Evolutionary conservation across 2,797 vertebrate genomes (phyloP), one percentile per base, ranked within the genome.

Genomic region (Nothura maculosa): DNA sequence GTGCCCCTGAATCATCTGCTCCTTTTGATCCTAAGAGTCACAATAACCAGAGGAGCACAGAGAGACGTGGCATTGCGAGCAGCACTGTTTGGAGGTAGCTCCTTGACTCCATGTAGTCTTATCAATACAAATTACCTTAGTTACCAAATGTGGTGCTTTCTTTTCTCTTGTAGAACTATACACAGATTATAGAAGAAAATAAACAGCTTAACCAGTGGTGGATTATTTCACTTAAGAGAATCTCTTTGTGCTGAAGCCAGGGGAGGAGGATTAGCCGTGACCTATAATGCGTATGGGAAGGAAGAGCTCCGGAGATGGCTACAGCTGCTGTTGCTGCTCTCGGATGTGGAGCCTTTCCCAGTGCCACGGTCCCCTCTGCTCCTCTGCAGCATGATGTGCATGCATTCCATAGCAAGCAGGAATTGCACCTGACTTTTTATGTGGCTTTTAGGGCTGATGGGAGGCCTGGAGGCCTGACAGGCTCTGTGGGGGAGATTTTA

Each of bases 191-290:
- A 90, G 81, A 75, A 85, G 61, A 81, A 88, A 89, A 81, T 47
- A 87, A 96, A 77, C 63, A 77, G 67, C 24, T 96, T 91, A 67
- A 81, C 75, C 57, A 0, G 2, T 21, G 45, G 84, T 70, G 94
- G 89, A 92, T 96, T 95, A 92, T 75, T 95, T 96, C 6, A 34
- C 81, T 94, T 94, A 61, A 34, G 74, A 81, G 64, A 90, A 85
- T 89, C 61, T 76, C 88, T 96, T 92, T 96, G 93, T 96, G 92
- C 75, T 74, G 45, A 67, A 17, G 94, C 89, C 67, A 90, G 54
- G 66, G 61, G 32, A 92, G 72, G 82, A 92, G 85, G 95, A 94
- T 96, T 96, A 87, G 80, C 58, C 60, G 79, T 95, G 86, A 64
- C 92, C 63, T 81, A 70, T 87, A 85, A 58, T 15, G 82, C 55